phyloP scores from a whole-genome alignment of 2,113 vertebrate species.

The Syngnathus floridae region DNA sequence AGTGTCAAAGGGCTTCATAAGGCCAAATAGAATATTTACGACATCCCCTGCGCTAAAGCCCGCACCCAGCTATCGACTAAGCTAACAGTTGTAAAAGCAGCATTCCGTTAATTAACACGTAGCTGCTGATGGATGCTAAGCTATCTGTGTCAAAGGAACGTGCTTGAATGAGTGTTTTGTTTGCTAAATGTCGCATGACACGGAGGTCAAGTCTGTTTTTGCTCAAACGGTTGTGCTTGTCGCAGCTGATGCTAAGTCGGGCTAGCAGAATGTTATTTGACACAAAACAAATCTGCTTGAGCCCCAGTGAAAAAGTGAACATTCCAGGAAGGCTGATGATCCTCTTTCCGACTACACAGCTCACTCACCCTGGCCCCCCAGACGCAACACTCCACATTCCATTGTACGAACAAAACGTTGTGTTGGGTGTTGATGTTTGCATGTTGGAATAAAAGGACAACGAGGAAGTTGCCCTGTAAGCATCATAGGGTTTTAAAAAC shows the following conservation, averaged over 20 bases:
- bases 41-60: no score
- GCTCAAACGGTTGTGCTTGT: not conserved
- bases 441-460: constrained; percentile 40
- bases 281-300: not conserved
- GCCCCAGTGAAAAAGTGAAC: not conserved
- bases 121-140: not conserved
- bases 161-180: not conserved
- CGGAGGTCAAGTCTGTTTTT: not conserved
- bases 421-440: constrained; percentile 31
- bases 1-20: no score
- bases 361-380: not conserved
- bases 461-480: constrained; percentile 42
- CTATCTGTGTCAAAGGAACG: not conserved
- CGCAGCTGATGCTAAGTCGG: not conserved
- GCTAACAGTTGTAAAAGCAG: no score
- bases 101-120: not conserved
- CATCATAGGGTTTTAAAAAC: constrained; percentile 7
- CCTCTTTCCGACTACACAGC: not conserved
- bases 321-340: not conserved
- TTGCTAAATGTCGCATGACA: not conserved
- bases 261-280: not conserved
- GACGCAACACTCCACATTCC: not conserved
- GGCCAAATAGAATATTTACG: no score
- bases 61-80: no score
- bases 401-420: constrained; percentile 24